Percentiles rank a stretch among this genome's conserved stretches.
Evolutionary conservation across 1,140 invertebrate genomes (phyloP).

Genomic region (Paraescarpia echinospica): DNA sequence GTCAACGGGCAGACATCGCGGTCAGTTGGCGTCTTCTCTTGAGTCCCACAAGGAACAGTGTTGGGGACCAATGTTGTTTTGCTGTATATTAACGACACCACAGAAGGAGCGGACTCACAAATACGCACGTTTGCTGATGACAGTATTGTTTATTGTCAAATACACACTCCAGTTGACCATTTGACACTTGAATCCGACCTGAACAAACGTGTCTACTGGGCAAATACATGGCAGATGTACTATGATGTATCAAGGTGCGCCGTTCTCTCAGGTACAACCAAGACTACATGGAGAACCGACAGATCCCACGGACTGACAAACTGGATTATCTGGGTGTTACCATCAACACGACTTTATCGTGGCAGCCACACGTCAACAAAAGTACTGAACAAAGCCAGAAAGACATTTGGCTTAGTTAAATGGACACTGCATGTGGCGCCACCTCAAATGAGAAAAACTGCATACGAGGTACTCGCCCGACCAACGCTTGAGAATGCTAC

Average conservation of each 20-base stretch:
- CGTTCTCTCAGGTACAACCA: not conserved
- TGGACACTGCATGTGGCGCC: not conserved
- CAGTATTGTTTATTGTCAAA: not conserved
- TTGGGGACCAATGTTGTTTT: not conserved
- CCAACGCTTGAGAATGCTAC: not conserved
- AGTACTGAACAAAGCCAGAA: conserved; percentile 5
- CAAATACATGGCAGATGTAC: not conserved
- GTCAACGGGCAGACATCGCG: not conserved
- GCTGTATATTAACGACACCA: not conserved
- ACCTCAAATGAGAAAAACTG: too few relatives aligned
- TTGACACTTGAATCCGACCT: too few relatives aligned
- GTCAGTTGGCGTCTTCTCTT: not conserved
- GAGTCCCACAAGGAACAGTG: conserved; percentile 3
- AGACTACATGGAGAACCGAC: not conserved
- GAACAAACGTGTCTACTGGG: not conserved
- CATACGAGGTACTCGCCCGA: not conserved
- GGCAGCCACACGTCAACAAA: conserved; percentile 6
- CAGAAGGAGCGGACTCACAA: not conserved
- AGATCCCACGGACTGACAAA: not conserved
- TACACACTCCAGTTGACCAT: not conserved
- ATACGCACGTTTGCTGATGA: not conserved
- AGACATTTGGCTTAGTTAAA: not conserved
- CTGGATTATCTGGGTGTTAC: not conserved
- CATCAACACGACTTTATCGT: not conserved
- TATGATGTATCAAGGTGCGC: not conserved